These are phyloP conservation scores for Bos taurus DNA, from an alignment of 2,113 vertebrate species.

Conservation along the genomic window ARS-UCD2.0 NC_037339.1:575501-576000, in stretches of 20 bases:
- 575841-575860: not conserved
- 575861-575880: not conserved
- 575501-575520: not conserved
- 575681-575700: not conserved
- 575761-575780: not conserved
- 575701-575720: not conserved
- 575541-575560: not conserved
- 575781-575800: not conserved
- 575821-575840: not conserved
- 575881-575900: not conserved
- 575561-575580: not conserved
- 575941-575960: not conserved
- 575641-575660: not conserved
- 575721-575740: not conserved
- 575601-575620: not conserved
- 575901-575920: not conserved
- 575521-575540: not conserved
- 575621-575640: not conserved
- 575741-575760: not conserved
- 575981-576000: not conserved
- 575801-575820: not conserved
- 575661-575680: not conserved
- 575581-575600: not conserved
- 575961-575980: not conserved
- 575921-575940: not conserved